Conservation (phyloP, 2,797 vertebrate genomes). For the Hylomyscus alleni region DNA sequence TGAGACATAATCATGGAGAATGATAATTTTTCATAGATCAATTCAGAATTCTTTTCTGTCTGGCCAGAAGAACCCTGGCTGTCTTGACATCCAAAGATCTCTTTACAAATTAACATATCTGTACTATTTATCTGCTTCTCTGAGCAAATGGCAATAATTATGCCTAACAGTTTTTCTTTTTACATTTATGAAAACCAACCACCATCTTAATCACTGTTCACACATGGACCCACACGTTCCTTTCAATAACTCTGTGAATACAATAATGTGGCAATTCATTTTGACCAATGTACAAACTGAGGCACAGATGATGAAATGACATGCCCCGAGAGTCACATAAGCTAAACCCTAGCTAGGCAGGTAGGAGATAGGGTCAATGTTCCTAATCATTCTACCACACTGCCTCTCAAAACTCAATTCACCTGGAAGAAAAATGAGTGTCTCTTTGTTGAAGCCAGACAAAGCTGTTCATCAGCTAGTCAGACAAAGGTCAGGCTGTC, state of each 20-base stretch:
- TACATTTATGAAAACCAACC: neutral
- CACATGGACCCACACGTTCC: neutral
- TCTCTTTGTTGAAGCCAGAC: conserved; percentile 63
- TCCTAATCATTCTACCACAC: neutral
- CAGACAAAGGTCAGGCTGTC: conserved; percentile 81
- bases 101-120: neutral
- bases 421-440: conserved; percentile 53
- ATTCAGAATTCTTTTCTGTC: conserved; percentile 14
- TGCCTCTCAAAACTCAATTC: conserved; percentile 21
- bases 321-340: too few relatives aligned
- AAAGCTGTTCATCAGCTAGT: conserved; percentile 74
- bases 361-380: neutral
- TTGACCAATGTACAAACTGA: conserved; percentile 48
- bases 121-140: conserved; percentile 18
- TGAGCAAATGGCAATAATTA: neutral
- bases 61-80: neutral
- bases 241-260: neutral
- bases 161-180: neutral
- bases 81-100: neutral
- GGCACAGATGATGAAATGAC: neutral
- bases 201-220: neutral
- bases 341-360: neutral
- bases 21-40: neutral
- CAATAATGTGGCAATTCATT: neutral
- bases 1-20: neutral